phyloP scores from a whole-genome alignment of 2,113 vertebrate species.

The Erpornis zantholeuca region DNA sequence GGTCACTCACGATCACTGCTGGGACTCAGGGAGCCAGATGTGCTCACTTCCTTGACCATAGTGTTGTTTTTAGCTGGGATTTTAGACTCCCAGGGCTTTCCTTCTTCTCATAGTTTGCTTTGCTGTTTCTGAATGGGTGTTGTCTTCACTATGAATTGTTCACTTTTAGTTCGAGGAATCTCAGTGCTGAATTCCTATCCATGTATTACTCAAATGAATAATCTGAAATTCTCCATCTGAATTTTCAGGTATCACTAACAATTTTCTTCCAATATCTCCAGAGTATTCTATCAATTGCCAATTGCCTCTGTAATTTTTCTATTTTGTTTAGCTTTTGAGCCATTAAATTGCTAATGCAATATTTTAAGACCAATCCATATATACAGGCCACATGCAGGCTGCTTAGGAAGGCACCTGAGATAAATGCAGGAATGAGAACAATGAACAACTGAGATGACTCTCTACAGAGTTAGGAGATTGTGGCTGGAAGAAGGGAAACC shows the following conservation, averaged over 20 bases:
- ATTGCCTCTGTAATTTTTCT: background rate
- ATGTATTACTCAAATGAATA: background rate
- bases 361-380: background rate
- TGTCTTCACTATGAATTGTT: background rate
- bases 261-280: background rate
- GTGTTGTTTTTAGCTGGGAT: background rate
- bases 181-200: background rate
- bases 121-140: background rate
- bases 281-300: background rate
- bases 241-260: background rate
- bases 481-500: background rate
- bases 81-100: background rate
- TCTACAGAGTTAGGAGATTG: background rate
- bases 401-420: background rate
- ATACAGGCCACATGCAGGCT: background rate
- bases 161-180: background rate
- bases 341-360: background rate
- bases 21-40: background rate
- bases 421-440: background rate
- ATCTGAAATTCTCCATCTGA: background rate
- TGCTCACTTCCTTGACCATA: background rate
- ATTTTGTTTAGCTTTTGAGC: background rate
- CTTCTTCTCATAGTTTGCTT: background rate
- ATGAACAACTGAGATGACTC: background rate
- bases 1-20: background rate